phyloP scores from a whole-genome alignment of 2,113 vertebrate genomes.

The Cranoglanis bouderius region DNA sequence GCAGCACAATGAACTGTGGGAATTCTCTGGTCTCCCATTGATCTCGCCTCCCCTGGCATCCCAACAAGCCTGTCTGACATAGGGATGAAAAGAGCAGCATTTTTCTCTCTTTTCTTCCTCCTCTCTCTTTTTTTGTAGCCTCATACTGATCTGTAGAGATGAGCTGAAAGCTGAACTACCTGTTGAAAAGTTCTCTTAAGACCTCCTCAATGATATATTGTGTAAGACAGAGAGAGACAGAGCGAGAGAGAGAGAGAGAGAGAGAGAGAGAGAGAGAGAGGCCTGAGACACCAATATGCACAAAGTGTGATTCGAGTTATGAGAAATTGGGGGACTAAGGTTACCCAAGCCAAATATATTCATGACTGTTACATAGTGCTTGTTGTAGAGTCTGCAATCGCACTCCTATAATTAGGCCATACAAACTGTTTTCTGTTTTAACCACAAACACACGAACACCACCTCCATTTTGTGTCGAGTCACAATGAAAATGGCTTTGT shows the following conservation, averaged over 20 bases:
- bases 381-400: neutral
- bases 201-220: conserved; percentile 84
- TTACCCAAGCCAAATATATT: conserved; percentile 16
- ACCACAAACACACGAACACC: conserved; percentile 48
- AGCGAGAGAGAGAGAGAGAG: conserved; percentile 53
- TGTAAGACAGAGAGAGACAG: conserved; percentile 67
- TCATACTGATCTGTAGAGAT: conserved; percentile 67
- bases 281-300: too few relatives aligned
- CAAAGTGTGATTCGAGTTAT: too few relatives aligned
- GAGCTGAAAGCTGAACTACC: conserved; percentile 83
- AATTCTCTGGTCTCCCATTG: conserved; percentile 77
- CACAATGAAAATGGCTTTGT: conserved; percentile 46
- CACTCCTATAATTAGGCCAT: conserved; percentile 50
- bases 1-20: conserved; percentile 80
- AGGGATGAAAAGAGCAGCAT: conserved; percentile 73
- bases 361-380: conserved; percentile 32
- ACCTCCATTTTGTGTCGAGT: conserved; percentile 45
- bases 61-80: conserved; percentile 71
- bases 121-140: conserved; percentile 60
- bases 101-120: conserved; percentile 70
- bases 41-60: conserved; percentile 72
- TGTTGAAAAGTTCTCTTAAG: conserved; percentile 84
- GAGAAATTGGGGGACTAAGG: conserved; percentile 23
- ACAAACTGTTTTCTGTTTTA: conserved; percentile 47
- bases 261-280: conserved; percentile 51